Evolutionary conservation across 2,113 vertebrate genomes (phyloP).

Genomic region (Spea bombifrons): DNA sequence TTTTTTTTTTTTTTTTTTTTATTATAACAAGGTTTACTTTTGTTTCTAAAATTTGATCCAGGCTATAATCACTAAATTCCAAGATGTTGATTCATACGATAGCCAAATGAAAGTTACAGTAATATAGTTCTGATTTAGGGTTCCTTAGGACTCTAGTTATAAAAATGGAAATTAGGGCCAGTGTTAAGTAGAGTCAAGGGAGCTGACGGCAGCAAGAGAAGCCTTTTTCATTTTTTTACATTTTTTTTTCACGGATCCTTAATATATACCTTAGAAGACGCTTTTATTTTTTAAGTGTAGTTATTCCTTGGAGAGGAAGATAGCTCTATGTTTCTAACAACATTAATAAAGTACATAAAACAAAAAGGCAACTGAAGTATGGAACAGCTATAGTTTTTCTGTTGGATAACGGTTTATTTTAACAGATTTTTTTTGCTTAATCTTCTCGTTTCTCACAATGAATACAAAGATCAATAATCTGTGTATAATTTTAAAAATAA

Average conservation of each 20-base stretch:
- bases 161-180: constrained; percentile 43
- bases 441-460: too few species aligned
- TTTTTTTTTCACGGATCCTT: neutral
- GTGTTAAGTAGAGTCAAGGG: constrained; percentile 44
- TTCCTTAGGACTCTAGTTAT: constrained; percentile 33
- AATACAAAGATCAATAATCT: too few species aligned
- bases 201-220: constrained; percentile 38
- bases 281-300: constrained; percentile 31
- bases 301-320: neutral
- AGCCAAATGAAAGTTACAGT: constrained; percentile 36
- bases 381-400: neutral
- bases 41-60: constrained; percentile 53
- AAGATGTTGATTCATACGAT: constrained; percentile 40
- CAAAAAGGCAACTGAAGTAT: neutral
- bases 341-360: constrained; percentile 10
- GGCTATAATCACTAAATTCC: constrained; percentile 50
- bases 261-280: constrained; percentile 27
- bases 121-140: constrained; percentile 37
- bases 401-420: too few species aligned
- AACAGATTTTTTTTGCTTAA: too few species aligned
- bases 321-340: neutral
- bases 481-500: too few species aligned
- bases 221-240: constrained; percentile 5
- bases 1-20: constrained; percentile 39
- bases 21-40: constrained; percentile 50